Conservation (phyloP, 2,888 invertebrate genomes). For the Sarcophaga subvicina region DNA sequence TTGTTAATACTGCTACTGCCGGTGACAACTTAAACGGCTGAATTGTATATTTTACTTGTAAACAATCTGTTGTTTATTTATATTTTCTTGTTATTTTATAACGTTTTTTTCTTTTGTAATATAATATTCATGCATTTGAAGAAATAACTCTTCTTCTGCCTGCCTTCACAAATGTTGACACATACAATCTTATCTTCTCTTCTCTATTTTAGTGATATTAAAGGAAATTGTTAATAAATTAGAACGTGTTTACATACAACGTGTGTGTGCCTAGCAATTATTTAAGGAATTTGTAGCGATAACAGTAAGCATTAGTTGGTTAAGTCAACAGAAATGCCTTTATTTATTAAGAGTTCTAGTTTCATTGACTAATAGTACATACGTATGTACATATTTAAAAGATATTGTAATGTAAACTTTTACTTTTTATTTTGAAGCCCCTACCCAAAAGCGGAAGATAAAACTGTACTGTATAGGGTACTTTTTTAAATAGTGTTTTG, state of each 20-base stretch:
- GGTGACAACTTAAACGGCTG: too few relatives aligned
- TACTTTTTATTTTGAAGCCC: slow-evolving; percentile 9
- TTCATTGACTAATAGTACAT: background rate
- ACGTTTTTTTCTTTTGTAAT: background rate
- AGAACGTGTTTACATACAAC: slow-evolving; percentile 4
- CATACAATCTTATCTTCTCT: slow-evolving; percentile 30
- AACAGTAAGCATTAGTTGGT: background rate
- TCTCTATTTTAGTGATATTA: background rate
- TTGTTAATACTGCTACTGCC: too few relatives aligned
- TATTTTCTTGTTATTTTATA: too few relatives aligned
- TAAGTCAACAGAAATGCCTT: background rate
- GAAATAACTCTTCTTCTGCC: background rate
- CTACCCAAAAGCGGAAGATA: too few relatives aligned
- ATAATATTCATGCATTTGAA: background rate
- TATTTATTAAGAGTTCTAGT: background rate
- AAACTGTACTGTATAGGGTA: too few relatives aligned
- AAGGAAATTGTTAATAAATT: slow-evolving; percentile 21
- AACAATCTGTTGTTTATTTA: too few relatives aligned
- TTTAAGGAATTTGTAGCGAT: slow-evolving; percentile 42
- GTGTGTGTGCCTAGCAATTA: background rate
- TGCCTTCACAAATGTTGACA: background rate
- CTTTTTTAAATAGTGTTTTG: too few relatives aligned
- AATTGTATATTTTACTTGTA: too few relatives aligned
- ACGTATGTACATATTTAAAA: too few relatives aligned
- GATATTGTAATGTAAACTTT: slow-evolving; percentile 14